These are phyloP conservation scores for Polydrusus cervinus DNA, from an alignment of 2,888 invertebrate genomes.

Conservation along the genomic window DNA sequence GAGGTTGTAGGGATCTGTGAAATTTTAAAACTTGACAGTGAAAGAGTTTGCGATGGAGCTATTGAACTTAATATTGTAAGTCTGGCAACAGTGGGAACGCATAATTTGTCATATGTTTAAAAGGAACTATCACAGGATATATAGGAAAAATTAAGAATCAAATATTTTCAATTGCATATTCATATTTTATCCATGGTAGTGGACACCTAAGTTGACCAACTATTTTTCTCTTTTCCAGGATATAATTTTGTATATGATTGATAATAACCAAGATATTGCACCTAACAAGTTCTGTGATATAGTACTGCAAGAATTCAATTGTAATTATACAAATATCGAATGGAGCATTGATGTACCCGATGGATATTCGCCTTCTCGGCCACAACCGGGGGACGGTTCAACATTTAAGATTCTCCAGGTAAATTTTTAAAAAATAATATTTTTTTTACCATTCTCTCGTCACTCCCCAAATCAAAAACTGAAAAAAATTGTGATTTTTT, in stretches of 20 bases:
- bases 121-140: too few relatives aligned
- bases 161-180: too few relatives aligned
- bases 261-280: constrained; percentile 72
- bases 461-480: not conserved
- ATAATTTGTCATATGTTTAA: too few relatives aligned
- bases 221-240: constrained; percentile 75
- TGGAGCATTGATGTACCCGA: constrained; percentile 56
- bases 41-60: constrained; percentile 57
- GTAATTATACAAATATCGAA: constrained; percentile 48
- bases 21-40: constrained; percentile 48
- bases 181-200: too few relatives aligned
- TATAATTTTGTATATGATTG: constrained; percentile 76
- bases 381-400: constrained; percentile 28
- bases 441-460: not conserved
- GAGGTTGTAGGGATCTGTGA: constrained; percentile 52
- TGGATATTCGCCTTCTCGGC: constrained; percentile 41
- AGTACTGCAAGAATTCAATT: constrained; percentile 70
- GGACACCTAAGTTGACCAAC: too few relatives aligned
- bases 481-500: not conserved
- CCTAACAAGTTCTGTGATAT: constrained; percentile 75
- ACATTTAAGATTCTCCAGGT: constrained; percentile 74
- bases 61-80: constrained; percentile 55
- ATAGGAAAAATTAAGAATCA: too few relatives aligned
- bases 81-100: not conserved
- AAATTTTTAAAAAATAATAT: not conserved